phyloP scores from a whole-genome alignment of 2,888 invertebrate genomes.

The Ceriagrion tenellum region DNA sequence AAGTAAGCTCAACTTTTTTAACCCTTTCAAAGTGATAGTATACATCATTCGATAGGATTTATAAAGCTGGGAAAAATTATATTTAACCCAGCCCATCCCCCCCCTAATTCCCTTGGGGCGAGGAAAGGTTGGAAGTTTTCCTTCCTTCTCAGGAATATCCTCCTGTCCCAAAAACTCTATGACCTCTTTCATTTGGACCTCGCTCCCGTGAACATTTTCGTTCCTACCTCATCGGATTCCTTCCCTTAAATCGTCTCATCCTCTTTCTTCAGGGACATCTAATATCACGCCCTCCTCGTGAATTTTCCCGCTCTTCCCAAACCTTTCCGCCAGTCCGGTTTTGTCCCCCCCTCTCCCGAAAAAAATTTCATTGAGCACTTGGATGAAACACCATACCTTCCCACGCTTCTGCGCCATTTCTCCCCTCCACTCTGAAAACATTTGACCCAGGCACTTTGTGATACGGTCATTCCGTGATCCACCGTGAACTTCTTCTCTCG shows the following conservation, averaged over 20 bases:
- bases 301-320: not conserved
- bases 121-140: not conserved
- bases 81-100: not conserved
- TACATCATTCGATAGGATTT: not conserved
- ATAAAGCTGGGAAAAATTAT: not conserved
- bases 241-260: not conserved
- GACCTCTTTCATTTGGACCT: not conserved
- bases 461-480: too few relatives aligned
- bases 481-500: too few relatives aligned
- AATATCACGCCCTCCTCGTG: not conserved
- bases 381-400: too few relatives aligned
- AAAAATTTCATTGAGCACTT: too few relatives aligned
- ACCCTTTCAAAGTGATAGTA: too few relatives aligned
- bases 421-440: too few relatives aligned
- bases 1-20: not conserved
- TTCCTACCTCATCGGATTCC: not conserved
- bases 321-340: too few relatives aligned
- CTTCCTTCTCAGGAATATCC: not conserved
- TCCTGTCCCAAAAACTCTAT: not conserved
- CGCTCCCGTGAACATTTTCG: not conserved
- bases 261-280: not conserved
- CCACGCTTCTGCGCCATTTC: too few relatives aligned
- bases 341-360: too few relatives aligned
- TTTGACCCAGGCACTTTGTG: too few relatives aligned
- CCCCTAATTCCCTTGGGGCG: not conserved